phyloP scores from a whole-genome alignment of 2,888 invertebrate genomes.

The Agriopis leucophaearia region DNA sequence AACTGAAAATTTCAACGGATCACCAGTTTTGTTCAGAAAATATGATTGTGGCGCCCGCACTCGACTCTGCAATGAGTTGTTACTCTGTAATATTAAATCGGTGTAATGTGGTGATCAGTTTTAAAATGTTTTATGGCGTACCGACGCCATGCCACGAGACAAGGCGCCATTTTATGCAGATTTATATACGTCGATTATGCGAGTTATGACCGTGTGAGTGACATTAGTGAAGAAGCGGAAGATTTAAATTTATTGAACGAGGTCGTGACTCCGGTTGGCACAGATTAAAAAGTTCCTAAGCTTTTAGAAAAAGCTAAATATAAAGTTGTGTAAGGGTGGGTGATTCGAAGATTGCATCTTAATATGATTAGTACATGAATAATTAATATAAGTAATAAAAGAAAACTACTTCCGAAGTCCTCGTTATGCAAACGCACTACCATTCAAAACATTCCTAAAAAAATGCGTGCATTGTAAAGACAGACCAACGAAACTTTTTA shows the following conservation, averaged over 20 bases:
- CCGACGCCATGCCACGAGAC: constrained; percentile 14
- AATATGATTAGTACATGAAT: too few relatives aligned
- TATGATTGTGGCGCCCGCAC: not conserved
- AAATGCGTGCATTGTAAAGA: too few relatives aligned
- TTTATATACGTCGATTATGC: constrained; percentile 16
- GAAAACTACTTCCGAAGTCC: too few relatives aligned
- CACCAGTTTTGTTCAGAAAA: not conserved
- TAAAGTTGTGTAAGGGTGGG: too few relatives aligned
- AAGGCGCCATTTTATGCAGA: constrained; percentile 26
- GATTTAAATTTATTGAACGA: not conserved
- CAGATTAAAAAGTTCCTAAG: too few relatives aligned
- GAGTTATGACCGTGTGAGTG: constrained; percentile 11
- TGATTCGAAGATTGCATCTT: too few relatives aligned
- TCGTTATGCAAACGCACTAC: too few relatives aligned
- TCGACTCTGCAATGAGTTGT: not conserved
- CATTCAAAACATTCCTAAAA: too few relatives aligned
- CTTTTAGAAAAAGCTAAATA: too few relatives aligned
- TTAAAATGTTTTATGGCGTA: constrained; percentile 57
- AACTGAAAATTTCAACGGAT: not conserved
- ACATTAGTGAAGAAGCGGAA: constrained; percentile 9
- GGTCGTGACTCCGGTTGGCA: too few relatives aligned
- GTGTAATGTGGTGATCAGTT: constrained; percentile 71
- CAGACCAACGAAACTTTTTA: too few relatives aligned
- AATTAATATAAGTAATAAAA: too few relatives aligned
- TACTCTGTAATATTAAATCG: constrained; percentile 62